A percentile compares a stretch with the other conserved stretches of the same genome.
These are phyloP conservation scores for Bombus cullumanus DNA, from an alignment of 1,140 invertebrate genomes.

Conservation along the genomic window DNA sequence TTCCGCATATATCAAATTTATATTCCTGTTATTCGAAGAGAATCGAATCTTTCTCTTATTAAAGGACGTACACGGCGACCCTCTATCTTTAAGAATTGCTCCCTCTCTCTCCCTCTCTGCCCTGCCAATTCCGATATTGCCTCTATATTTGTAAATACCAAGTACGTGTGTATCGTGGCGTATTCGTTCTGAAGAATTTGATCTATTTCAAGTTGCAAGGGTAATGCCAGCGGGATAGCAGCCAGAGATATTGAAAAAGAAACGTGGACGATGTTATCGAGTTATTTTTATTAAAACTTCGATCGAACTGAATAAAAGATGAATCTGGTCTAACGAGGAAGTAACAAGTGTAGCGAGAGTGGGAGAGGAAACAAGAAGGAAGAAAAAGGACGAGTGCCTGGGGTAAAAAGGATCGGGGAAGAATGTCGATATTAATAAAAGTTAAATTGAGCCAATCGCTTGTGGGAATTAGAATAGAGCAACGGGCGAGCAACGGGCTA, in stretches of 20 bases:
- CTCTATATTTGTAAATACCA: background rate
- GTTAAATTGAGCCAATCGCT: constrained; percentile 79
- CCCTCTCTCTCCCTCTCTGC: too few species aligned
- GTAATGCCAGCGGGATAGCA: constrained; percentile 48
- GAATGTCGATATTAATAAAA: constrained; percentile 82
- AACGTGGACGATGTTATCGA: constrained; percentile 20
- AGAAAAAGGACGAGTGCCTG: constrained; percentile 46
- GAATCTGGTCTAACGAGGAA: constrained; percentile 59
- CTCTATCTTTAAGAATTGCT: too few species aligned
- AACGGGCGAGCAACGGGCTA: constrained; percentile 9
- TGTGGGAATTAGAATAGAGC: constrained; percentile 74
- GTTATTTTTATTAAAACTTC: constrained; percentile 81
- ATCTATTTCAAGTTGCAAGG: background rate
- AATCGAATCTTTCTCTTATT: too few species aligned
- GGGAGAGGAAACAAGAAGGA: background rate
- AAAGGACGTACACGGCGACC: too few species aligned
- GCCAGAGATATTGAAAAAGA: background rate
- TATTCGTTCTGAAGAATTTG: background rate
- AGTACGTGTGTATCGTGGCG: too few species aligned
- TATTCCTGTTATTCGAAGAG: background rate
- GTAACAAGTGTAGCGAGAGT: background rate
- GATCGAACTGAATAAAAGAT: constrained; percentile 82
- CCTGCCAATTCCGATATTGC: background rate
- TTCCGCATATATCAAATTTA: background rate
- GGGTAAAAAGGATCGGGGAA: constrained; percentile 74